These are phyloP conservation scores for Dysmachus trigonus DNA, from an alignment of 2,888 invertebrate species.

Conservation along the genomic window DNA sequence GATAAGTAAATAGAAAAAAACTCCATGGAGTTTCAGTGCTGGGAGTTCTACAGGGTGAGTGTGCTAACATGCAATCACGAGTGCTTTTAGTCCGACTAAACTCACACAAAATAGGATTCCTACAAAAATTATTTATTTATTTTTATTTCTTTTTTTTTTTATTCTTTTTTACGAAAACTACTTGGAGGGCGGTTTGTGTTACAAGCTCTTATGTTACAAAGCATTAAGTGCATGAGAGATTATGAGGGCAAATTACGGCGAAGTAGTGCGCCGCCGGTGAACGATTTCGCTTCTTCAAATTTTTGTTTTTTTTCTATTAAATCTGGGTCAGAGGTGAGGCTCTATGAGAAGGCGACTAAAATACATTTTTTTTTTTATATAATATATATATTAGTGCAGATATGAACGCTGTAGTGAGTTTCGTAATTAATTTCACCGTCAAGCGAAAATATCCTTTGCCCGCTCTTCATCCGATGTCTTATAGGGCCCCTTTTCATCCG, in stretches of 20 bases:
- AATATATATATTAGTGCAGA: neutral
- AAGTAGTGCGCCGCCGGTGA: conserved; percentile 5
- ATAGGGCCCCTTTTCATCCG: neutral
- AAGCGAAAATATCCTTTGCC: neutral
- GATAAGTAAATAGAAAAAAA: conserved; percentile 36
- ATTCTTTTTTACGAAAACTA: conserved; percentile 30
- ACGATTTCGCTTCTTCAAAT: neutral
- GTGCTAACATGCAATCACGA: conserved; percentile 40
- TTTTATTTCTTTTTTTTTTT: neutral
- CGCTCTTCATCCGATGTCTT: neutral
- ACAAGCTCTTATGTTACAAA: conserved; percentile 46
- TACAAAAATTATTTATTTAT: neutral
- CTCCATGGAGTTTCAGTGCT: conserved; percentile 28
- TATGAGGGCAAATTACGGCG: conserved; percentile 24
- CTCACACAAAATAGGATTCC: conserved; percentile 42
- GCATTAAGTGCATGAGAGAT: conserved; percentile 48
- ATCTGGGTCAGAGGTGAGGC: neutral
- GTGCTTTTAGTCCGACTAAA: conserved; percentile 41
- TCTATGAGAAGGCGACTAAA: neutral
- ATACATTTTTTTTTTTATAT: neutral
- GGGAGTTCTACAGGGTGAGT: conserved; percentile 41
- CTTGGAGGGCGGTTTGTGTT: conserved; percentile 42
- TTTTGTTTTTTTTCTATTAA: neutral
- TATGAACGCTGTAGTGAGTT: conserved; percentile 34
- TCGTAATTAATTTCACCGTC: neutral